Evolutionary conservation across 2,888 invertebrate species (phyloP).

Genomic region (Hipparchia sbordonii): DNA sequence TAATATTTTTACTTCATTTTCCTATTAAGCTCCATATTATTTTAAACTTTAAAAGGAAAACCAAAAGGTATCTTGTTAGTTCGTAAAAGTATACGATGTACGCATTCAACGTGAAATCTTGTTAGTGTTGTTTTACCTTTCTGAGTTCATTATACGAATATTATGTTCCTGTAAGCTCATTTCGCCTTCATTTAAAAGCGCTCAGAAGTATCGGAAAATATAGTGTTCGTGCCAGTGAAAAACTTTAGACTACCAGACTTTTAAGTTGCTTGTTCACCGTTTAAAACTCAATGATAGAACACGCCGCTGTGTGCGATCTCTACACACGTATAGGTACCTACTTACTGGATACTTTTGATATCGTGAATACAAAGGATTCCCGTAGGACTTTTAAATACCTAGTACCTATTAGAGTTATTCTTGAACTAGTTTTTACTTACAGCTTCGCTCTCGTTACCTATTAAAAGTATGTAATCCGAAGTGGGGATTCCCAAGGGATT

Average conservation of each 20-base stretch:
- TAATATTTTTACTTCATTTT: not conserved
- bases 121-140: constrained; percentile 25
- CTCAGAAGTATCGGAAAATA: constrained; percentile 26
- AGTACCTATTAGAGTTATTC: too few relatives aligned
- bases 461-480: too few relatives aligned
- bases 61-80: constrained; percentile 8
- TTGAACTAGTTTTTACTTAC: too few relatives aligned
- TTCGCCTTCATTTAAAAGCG: constrained; percentile 27
- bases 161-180: constrained; percentile 29
- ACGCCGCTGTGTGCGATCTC: too few relatives aligned
- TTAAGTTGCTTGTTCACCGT: not conserved
- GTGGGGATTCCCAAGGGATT: too few relatives aligned
- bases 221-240: not conserved
- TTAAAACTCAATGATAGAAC: not conserved
- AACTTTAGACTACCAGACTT: not conserved
- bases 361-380: too few relatives aligned
- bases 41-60: not conserved
- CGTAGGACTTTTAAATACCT: too few relatives aligned
- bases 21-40: not conserved
- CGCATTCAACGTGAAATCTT: constrained; percentile 22
- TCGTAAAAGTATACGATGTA: constrained; percentile 3
- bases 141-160: constrained; percentile 27
- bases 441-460: too few relatives aligned
- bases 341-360: too few relatives aligned
- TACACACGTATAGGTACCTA: too few relatives aligned